Evolutionary conservation across 1,140 invertebrate genomes (phyloP).

Genomic region (Brachionus sp.): DNA sequence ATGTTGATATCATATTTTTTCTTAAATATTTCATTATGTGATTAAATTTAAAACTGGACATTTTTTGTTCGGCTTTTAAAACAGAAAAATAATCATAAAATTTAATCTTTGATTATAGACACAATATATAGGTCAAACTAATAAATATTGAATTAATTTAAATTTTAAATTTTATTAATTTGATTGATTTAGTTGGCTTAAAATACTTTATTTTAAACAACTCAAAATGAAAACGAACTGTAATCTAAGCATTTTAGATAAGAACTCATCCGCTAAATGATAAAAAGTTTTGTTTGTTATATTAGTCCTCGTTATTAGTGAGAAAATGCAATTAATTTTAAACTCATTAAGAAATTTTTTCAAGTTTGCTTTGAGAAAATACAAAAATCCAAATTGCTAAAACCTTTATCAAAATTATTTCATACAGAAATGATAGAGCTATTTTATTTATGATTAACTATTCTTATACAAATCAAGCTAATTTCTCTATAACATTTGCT

Average conservation of each 20-base stretch:
- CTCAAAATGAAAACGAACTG: conserved; percentile 1
- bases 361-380: not conserved
- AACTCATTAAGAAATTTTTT: conserved; percentile 16
- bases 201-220: not conserved
- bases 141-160: conserved; percentile 35
- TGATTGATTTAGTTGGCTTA: conserved; percentile 24
- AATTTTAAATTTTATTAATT: conserved; percentile 26
- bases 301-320: not conserved
- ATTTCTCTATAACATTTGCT: not conserved
- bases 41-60: not conserved
- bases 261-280: not conserved
- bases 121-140: conserved; percentile 16
- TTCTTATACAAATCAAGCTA: conserved; percentile 10
- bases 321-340: conserved; percentile 24
- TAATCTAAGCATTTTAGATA: conserved; percentile 17
- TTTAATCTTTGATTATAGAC: not conserved
- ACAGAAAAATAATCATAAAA: not conserved
- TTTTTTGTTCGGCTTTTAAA: not conserved
- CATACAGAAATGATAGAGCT: not conserved
- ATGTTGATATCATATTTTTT: not conserved
- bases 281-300: not conserved
- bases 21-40: not conserved
- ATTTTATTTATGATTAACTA: not conserved
- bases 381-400: not conserved
- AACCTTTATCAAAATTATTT: not conserved